Base-by-base conservation (phyloP, 2,888 invertebrate genomes). In the Branchipolynoe longqiensis region DNA sequence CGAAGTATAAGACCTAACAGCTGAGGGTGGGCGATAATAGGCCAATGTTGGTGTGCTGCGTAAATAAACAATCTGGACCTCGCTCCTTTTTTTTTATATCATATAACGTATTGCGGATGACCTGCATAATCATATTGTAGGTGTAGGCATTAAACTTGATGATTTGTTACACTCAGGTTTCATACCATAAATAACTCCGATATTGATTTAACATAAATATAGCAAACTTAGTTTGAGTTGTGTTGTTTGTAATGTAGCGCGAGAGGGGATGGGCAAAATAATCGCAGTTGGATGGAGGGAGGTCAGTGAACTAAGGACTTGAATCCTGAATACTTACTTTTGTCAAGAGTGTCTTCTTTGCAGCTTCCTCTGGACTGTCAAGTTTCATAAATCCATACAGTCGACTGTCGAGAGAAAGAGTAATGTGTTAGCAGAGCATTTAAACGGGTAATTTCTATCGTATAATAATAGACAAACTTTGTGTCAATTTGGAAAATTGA, bases 301-400 rank as follows among this genome's bases (percentile, higher is more conserved):
- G 58, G n/a, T 62, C 31, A 18, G 28, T 59, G 1, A 62, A 86
- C n/a, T n/a, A n/a, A n/a, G n/a, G n/a, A n/a, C n/a, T n/a, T n/a
- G n/a, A n/a, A n/a, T n/a, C n/a, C n/a, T n/a, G n/a, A n/a, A n/a
- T n/a, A n/a, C 89, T 91, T 93, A 95, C 96, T 95, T 97, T 97
- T 85, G 97, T 95, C 54, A 98, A 96, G 88, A 98, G 95, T 74
- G 96, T 95, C 92, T 97, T 96, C 90, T 97, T 97, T 92, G 96
- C 95, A 22, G 95, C 95, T 95, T 98, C 97, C 93, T 97, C 97
- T 81, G 96, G 95, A 85, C 96, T 95, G 91, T 96, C 96, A 74
- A 98, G 94, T 92, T 97, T 96, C 87, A 98, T 94, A 93, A 97
- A 98, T 64, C 98, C 98, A 95, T 97, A 98, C 92, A 97, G 97